Evolutionary conservation across 92 coral and sea anemone genomes (phyloP).

Genomic region (Epizoanthus fatuus): DNA sequence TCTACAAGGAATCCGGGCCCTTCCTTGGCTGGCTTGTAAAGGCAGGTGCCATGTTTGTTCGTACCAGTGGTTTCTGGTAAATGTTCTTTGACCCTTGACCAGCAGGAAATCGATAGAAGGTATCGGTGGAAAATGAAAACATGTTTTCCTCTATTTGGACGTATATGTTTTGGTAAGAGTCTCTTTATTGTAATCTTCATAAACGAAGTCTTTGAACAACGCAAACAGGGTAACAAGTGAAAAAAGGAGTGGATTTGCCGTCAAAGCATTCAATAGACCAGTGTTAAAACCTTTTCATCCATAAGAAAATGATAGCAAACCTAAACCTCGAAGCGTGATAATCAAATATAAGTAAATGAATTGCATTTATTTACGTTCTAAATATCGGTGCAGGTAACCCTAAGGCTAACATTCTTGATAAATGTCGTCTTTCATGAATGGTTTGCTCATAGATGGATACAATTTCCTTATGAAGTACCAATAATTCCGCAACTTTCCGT

Average conservation of each 20-base stretch:
- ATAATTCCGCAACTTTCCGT: background rate
- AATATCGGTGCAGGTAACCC: background rate
- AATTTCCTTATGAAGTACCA: too few species aligned
- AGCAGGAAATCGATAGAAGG: background rate
- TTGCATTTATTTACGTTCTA: too few species aligned
- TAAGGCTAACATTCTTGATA: background rate
- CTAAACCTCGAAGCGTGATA: too few species aligned
- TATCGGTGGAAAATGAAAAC: background rate
- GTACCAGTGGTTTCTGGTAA: constrained; percentile 23
- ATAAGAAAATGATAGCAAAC: too few species aligned
- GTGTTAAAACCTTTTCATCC: too few species aligned
- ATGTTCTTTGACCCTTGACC: constrained; percentile 25
- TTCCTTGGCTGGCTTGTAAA: background rate
- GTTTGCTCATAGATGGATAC: background rate
- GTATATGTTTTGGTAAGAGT: too few species aligned
- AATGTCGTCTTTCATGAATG: background rate
- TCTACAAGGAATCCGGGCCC: background rate
- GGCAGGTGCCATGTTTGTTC: constrained; percentile 29
- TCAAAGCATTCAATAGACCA: too few species aligned
- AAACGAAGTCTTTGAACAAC: too few species aligned
- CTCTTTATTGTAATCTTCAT: too few species aligned
- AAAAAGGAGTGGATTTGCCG: too few species aligned
- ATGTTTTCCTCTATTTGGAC: background rate
- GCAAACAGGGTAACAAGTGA: too few species aligned
- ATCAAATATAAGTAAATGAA: too few species aligned